Evolutionary conservation across 1,140 invertebrate species (phyloP).

Genomic region (Ridgeia piscesae): DNA sequence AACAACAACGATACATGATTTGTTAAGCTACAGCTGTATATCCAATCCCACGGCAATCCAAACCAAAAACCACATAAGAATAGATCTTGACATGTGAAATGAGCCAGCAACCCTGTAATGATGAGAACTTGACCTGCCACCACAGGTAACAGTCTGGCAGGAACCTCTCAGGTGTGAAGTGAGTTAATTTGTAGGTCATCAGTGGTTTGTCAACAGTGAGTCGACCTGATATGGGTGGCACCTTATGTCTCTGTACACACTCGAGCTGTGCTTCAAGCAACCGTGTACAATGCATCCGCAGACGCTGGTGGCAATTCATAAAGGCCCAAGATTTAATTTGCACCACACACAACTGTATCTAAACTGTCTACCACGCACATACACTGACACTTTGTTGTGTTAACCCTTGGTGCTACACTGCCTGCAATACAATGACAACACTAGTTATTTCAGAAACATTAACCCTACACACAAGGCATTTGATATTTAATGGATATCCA

Average conservation of each 20-base stretch:
- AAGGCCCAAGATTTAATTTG: neutral
- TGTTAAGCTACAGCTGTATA: too few relatives aligned
- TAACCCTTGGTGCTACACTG: neutral
- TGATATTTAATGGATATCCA: neutral
- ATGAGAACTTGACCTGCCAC: neutral
- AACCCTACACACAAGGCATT: neutral
- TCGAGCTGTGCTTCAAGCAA: neutral
- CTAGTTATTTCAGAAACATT: neutral
- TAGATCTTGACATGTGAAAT: neutral
- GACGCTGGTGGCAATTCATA: neutral
- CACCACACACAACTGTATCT: neutral
- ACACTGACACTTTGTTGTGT: neutral
- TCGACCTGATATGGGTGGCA: neutral
- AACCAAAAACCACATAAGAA: neutral
- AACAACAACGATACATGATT: neutral
- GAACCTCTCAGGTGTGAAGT: neutral
- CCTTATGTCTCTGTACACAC: neutral
- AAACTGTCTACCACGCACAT: neutral
- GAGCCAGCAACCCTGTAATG: neutral
- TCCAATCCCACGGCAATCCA: neutral
- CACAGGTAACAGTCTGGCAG: neutral
- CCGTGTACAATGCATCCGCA: neutral
- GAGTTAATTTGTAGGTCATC: neutral
- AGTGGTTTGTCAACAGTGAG: neutral
- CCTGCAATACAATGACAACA: neutral